Base-by-base conservation (phyloP, 2,797 vertebrate species). In the Perodicticus potto region DNA sequence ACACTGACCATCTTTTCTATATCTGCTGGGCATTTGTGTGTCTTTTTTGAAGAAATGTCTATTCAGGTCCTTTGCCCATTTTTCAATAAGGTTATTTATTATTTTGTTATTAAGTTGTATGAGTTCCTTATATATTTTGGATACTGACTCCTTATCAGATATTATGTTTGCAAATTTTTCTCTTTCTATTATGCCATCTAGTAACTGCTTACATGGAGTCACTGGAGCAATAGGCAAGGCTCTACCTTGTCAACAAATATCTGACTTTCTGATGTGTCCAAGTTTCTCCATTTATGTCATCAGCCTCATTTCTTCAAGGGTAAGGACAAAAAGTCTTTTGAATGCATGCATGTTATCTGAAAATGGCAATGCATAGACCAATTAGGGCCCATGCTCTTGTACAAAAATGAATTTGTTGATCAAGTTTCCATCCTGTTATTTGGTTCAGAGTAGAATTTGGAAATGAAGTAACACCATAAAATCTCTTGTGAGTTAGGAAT, bases 1-100 rank as follows among this genome's bases (percentile, higher is more conserved):
- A 76, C 37, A 14, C 3, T 72, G 57, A 65, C 27, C 5, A 70
- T 76, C n/a, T 93, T 87, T 93, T 85, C 43, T 43, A 37, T 29
- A 81, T 19, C 14, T 74, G 25, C 23, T 90, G 37, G 13, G 45
- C 57, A 70, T 93, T 84, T 87, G 32, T 83, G 61, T 57, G 16
- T 57, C 27, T n/a, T 94, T 14, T 89, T 80, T 70, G 57, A 65
- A 86, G 70, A 89, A 82, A 86, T 25, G 3, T 93, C 72, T 85
- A 32, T 73, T 89, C 40, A 61, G 78, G 8, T 65, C 53, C 32
- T 76, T 91, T 74, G 29, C 40, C 2, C 37, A 81, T 57, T 95
- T 90, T 43, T 45, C 40, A 86, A 89, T 43, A 20, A 70, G 34
- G 32, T 77, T 69, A 67, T 32, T 84, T 78, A 55, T 13, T 69